These are phyloP conservation scores for Ommatoiulus sabulosus DNA, from an alignment of 2,888 invertebrate species.

Conservation along the genomic window DNA sequence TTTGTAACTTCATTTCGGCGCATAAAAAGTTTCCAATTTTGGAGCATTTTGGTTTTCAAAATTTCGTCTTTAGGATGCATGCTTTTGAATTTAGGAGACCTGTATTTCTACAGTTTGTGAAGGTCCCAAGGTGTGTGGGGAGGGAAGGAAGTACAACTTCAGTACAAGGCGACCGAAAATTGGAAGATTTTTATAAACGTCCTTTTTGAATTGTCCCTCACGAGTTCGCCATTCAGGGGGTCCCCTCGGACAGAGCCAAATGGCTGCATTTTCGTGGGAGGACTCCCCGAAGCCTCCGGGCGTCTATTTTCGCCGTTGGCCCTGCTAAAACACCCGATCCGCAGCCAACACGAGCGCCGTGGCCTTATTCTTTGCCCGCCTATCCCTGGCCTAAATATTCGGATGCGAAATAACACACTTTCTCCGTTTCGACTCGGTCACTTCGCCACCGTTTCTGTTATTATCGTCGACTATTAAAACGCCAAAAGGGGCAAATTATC, in stretches of 20 bases:
- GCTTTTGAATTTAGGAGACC: too few relatives aligned
- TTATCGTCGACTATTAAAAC: background rate
- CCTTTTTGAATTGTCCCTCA: too few relatives aligned
- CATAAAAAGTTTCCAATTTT: too few relatives aligned
- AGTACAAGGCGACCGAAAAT: too few relatives aligned
- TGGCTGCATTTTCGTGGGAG: background rate
- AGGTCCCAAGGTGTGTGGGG: too few relatives aligned
- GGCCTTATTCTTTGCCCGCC: conserved; percentile 43
- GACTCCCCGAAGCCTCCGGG: background rate
- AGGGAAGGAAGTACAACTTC: too few relatives aligned
- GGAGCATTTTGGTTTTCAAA: too few relatives aligned
- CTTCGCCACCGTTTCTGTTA: background rate
- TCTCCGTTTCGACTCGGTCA: conserved; percentile 13
- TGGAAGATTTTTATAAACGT: too few relatives aligned
- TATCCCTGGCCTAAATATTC: conserved; percentile 23
- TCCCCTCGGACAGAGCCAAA: background rate
- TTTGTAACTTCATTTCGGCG: too few relatives aligned
- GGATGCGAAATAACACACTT: conserved; percentile 29
- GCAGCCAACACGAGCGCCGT: background rate
- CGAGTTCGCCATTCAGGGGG: too few relatives aligned
- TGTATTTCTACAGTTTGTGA: too few relatives aligned
- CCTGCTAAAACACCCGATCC: background rate
- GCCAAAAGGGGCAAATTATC: background rate
- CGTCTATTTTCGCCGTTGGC: conserved; percentile 11
- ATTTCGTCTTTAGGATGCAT: too few relatives aligned